These are phyloP conservation scores for Pediacus dermestoides DNA, from an alignment of 2,888 invertebrate species.

Conservation along the genomic window DNA sequence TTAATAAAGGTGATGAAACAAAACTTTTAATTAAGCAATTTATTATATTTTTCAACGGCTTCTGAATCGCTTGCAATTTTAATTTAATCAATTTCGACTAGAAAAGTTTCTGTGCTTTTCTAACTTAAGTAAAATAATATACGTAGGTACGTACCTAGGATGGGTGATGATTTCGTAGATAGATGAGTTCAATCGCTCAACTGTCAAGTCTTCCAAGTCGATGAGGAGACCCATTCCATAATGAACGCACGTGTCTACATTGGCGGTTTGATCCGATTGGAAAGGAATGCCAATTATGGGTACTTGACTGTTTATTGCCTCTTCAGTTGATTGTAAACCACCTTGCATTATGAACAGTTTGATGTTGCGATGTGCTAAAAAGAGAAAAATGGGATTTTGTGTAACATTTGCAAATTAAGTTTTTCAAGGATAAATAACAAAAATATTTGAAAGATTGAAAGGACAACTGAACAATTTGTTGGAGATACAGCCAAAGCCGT, in stretches of 20 bases:
- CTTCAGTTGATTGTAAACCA: conserved; percentile 21
- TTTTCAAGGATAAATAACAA: too few relatives aligned
- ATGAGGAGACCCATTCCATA: conserved; percentile 27
- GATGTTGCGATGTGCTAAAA: conserved; percentile 19
- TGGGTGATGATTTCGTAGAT: conserved; percentile 23
- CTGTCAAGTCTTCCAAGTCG: conserved; percentile 23
- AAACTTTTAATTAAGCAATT: too few relatives aligned
- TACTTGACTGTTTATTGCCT: conserved; percentile 38
- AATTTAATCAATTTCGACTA: too few relatives aligned
- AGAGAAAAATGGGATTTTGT: conserved; percentile 49
- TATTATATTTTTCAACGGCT: too few relatives aligned
- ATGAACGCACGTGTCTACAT: conserved; percentile 34
- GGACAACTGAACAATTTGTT: too few relatives aligned
- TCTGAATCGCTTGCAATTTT: too few relatives aligned
- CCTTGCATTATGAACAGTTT: conserved; percentile 22
- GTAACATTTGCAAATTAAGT: too few relatives aligned
- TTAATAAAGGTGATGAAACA: too few relatives aligned
- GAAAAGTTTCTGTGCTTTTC: too few relatives aligned
- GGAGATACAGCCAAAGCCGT: too few relatives aligned
- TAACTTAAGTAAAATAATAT: background rate
- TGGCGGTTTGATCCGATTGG: conserved; percentile 47
- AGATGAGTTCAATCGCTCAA: conserved; percentile 21
- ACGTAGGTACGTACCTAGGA: conserved; percentile 18
- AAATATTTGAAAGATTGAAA: too few relatives aligned
- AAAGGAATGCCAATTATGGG: conserved; percentile 50